Conservation (phyloP, 92 coral and sea anemone species). For the Epizoanthus fatuus region DNA sequence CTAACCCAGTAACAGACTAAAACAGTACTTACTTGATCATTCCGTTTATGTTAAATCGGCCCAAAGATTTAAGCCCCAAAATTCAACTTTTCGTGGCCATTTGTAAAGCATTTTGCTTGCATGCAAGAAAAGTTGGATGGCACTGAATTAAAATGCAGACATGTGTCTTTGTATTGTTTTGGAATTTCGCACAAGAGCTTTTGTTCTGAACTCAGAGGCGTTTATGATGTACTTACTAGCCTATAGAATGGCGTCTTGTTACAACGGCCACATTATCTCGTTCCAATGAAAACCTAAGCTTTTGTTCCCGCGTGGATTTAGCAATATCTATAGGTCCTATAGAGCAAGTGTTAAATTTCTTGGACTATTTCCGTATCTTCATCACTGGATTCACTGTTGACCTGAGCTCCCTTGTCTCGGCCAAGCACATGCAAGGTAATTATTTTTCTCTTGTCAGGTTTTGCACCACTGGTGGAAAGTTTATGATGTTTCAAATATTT, state of each 20-base stretch:
- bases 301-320: conserved; percentile 20
- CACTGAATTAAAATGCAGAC: conserved; percentile 48
- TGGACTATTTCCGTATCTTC: too few relatives aligned
- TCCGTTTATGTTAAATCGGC: not conserved
- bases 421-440: too few relatives aligned
- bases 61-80: not conserved
- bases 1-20: not conserved
- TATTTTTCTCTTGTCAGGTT: too few relatives aligned
- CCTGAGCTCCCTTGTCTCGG: too few relatives aligned
- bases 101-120: conserved; percentile 2
- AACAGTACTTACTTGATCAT: conserved; percentile 34
- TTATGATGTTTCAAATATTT: too few relatives aligned
- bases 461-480: too few relatives aligned
- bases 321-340: not conserved
- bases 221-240: conserved; percentile 16
- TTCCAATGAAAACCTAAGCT: conserved; percentile 26
- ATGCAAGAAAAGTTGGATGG: not conserved
- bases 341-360: conserved; percentile 4
- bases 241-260: conserved; percentile 19
- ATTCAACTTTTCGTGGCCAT: not conserved
- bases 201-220: conserved; percentile 32
- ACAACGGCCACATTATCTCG: conserved; percentile 6
- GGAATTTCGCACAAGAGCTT: conserved; percentile 24
- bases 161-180: conserved; percentile 14
- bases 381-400: too few relatives aligned